A percentile compares a stretch with the other conserved stretches of the same genome.
phyloP scores from a whole-genome alignment of 2,797 vertebrate genomes.

The Pseudopleuronectes americanus region DNA sequence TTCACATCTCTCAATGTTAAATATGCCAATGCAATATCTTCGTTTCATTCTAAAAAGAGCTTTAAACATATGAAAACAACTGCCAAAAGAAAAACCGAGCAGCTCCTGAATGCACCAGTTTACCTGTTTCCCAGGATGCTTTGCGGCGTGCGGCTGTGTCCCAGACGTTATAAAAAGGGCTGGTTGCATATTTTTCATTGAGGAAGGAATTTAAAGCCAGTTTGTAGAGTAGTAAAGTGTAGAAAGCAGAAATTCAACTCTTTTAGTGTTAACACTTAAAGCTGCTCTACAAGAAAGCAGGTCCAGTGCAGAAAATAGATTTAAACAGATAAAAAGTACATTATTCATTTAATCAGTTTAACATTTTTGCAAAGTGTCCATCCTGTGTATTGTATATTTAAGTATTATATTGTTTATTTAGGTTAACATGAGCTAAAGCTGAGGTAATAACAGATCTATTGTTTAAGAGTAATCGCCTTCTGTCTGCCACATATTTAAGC shows the following conservation, averaged over 20 bases:
- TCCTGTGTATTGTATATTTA: background rate
- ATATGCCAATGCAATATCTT: background rate
- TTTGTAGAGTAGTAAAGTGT: slow-evolving; percentile 8
- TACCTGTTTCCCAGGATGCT: slow-evolving; percentile 74
- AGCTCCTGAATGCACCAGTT: slow-evolving; percentile 56
- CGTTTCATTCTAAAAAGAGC: background rate
- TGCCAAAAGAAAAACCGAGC: background rate
- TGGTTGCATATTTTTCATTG: slow-evolving; percentile 30
- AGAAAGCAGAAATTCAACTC: background rate
- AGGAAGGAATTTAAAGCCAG: slow-evolving; percentile 25
- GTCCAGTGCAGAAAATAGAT: background rate
- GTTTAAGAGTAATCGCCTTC: background rate
- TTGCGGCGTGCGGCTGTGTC: slow-evolving; percentile 32
- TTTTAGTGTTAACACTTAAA: background rate
- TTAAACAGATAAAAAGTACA: background rate
- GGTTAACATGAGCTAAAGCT: background rate
- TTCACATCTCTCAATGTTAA: background rate
- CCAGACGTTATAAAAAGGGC: background rate
- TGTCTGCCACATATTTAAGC: background rate
- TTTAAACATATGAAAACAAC: background rate
- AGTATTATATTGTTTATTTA: background rate
- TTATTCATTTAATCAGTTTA: background rate
- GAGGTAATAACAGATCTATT: background rate
- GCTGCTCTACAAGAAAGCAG: background rate
- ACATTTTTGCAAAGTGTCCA: background rate